These are phyloP conservation scores for Lophotis ruficrista DNA, from an alignment of 2,113 vertebrate genomes.

Conservation along the genomic window DNA sequence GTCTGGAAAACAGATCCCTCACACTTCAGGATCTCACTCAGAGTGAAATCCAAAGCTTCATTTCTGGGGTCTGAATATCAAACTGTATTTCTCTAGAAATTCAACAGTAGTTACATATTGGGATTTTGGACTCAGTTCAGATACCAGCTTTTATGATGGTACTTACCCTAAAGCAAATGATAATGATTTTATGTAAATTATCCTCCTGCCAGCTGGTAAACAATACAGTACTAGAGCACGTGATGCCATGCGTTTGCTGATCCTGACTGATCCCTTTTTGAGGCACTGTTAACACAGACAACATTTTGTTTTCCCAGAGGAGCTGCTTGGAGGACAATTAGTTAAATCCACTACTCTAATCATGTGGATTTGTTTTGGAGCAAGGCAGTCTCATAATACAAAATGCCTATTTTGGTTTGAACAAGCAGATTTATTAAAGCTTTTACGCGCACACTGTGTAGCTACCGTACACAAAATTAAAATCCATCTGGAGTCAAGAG, in stretches of 20 bases:
- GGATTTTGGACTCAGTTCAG: neutral
- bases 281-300: constrained; percentile 34
- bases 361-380: constrained; percentile 63
- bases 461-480: constrained; percentile 56
- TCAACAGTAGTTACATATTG: neutral
- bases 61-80: neutral
- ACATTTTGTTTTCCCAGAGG: constrained; percentile 55
- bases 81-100: neutral
- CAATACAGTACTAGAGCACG: neutral
- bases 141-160: neutral
- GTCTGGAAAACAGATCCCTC: neutral
- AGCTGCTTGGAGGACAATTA: constrained; percentile 60
- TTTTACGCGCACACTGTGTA: constrained; percentile 23
- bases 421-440: constrained; percentile 66
- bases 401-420: constrained; percentile 64
- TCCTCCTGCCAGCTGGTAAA: constrained; percentile 20
- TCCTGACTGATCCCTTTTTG: constrained; percentile 47
- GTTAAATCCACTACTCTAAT: constrained; percentile 66
- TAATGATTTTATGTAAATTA: constrained; percentile 61
- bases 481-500: constrained; percentile 60
- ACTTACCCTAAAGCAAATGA: constrained; percentile 3
- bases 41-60: neutral
- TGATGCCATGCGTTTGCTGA: constrained; percentile 9
- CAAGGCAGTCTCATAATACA: constrained; percentile 55
- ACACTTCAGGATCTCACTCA: neutral